Conservation (phyloP, 2,113 vertebrate genomes). For the Paracyprichromis sp. region DNA sequence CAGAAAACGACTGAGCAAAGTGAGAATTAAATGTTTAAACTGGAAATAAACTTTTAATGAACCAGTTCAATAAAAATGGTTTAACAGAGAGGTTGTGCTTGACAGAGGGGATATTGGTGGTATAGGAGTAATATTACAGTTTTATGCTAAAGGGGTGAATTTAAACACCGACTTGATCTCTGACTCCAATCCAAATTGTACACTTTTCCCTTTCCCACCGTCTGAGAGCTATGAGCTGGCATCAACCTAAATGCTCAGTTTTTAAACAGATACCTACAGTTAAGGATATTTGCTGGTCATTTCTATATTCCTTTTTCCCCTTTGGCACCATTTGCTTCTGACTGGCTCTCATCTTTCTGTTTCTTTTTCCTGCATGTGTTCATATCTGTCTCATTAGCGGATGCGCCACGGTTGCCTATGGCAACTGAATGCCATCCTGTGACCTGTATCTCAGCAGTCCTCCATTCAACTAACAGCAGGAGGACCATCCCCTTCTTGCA, state of each 20-base stretch:
- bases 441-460: slow-evolving; percentile 10
- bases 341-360: neutral
- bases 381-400: neutral
- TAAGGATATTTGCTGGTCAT: neutral
- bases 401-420: neutral
- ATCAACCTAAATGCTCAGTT: neutral
- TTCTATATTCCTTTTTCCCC: neutral
- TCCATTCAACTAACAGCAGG: slow-evolving; percentile 5
- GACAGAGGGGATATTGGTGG: neutral
- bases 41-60: neutral
- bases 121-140: neutral
- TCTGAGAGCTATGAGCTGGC: neutral
- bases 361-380: neutral
- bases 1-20: neutral
- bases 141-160: neutral
- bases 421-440: slow-evolving; percentile 17
- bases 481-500: neutral
- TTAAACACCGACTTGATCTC: slow-evolving; percentile 1
- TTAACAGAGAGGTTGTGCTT: neutral
- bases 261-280: neutral
- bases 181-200: slow-evolving; percentile 1
- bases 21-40: slow-evolving; percentile 22
- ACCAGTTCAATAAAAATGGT: neutral
- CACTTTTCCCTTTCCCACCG: neutral
- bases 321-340: neutral